These are phyloP conservation scores for Catostylus mosaicus DNA, from an alignment of 30 jellyfish, hydroid and myxozoan species.

Conservation along the genomic window DNA sequence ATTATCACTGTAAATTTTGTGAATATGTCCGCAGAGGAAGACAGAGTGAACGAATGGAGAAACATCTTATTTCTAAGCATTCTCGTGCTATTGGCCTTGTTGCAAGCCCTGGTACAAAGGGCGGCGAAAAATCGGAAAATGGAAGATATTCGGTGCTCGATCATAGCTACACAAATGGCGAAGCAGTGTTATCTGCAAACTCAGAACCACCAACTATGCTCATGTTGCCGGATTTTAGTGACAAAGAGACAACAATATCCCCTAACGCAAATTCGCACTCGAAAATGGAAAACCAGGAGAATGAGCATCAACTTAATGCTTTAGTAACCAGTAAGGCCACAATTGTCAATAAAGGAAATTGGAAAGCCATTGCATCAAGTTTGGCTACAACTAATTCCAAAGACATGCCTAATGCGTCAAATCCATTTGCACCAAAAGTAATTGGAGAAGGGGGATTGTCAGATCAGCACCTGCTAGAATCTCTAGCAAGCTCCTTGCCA, in stretches of 20 bases:
- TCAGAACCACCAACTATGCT: not conserved
- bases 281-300: slow-evolving; percentile 10
- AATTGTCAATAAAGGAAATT: not conserved
- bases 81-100: not conserved
- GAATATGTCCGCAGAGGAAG: slow-evolving; percentile 26
- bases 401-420: not conserved
- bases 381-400: not conserved
- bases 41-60: not conserved
- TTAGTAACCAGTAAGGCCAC: not conserved
- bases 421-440: not conserved
- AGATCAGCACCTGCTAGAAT: not conserved
- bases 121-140: slow-evolving; percentile 2
- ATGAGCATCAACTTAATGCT: not conserved
- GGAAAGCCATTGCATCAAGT: not conserved
- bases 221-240: not conserved
- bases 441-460: not conserved
- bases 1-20: slow-evolving; percentile 38
- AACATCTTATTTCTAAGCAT: slow-evolving; percentile 2
- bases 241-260: not conserved
- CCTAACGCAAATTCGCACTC: not conserved
- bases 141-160: slow-evolving; percentile 25
- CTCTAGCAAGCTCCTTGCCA: not conserved
- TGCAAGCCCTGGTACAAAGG: slow-evolving; percentile 6
- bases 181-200: not conserved
- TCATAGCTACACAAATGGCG: slow-evolving; percentile 12